These are phyloP conservation scores for Trachelipus rathkii DNA, from an alignment of 1,140 invertebrate genomes.

Conservation along the genomic window DNA sequence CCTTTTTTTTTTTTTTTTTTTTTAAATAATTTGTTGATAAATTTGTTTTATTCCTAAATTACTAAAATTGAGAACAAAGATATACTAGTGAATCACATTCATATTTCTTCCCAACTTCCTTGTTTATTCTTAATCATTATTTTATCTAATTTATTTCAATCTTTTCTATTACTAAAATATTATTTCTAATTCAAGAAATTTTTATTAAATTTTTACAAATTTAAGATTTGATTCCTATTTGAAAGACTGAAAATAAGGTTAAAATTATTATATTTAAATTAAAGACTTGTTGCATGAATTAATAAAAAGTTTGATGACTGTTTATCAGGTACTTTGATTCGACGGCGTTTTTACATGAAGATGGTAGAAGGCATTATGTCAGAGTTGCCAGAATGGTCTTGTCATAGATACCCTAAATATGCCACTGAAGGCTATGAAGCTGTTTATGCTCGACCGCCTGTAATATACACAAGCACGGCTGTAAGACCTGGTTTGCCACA, in stretches of 20 bases:
- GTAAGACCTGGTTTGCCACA: conserved; percentile 61
- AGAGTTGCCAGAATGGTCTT: conserved; percentile 70
- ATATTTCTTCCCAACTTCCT: background rate
- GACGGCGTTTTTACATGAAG: conserved; percentile 68
- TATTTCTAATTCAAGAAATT: too few species aligned
- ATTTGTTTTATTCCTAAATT: too few species aligned
- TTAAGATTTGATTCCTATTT: too few species aligned
- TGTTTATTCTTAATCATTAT: background rate
- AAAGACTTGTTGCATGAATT: too few species aligned
- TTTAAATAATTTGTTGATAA: too few species aligned
- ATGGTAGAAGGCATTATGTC: conserved; percentile 61
- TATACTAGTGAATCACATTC: too few species aligned
- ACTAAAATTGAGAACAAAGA: too few species aligned
- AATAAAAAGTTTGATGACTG: too few species aligned
- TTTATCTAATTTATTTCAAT: background rate
- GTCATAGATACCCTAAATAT: conserved; percentile 72
- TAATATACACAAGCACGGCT: conserved; percentile 76
- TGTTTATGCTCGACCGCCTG: conserved; percentile 66
- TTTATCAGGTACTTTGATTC: conserved; percentile 60
- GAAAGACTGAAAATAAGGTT: too few species aligned
- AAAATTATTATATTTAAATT: too few species aligned
- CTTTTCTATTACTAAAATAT: background rate
- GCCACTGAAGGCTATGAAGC: conserved; percentile 73
- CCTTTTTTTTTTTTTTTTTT: too few species aligned
- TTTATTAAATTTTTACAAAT: too few species aligned